Percentiles rank a stretch among this genome's conserved stretches.
Evolutionary conservation across 2,797 vertebrate species (phyloP).

Genomic region (Squalus acanthias): DNA sequence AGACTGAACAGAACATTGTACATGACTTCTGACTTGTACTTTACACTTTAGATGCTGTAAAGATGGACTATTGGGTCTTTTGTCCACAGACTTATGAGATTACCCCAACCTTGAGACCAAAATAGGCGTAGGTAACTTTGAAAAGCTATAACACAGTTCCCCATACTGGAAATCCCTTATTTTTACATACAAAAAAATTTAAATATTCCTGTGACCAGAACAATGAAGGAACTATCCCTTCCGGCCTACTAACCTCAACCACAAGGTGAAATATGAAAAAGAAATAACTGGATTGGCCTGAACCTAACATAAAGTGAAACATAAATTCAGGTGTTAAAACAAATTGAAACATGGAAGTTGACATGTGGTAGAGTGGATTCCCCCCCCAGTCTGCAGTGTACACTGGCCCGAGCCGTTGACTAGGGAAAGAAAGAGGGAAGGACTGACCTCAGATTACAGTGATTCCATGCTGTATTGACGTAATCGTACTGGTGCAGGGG

Average conservation of each 20-base stretch:
- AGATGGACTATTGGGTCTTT: not conserved
- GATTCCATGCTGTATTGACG: not conserved
- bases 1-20: no score
- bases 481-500: not conserved
- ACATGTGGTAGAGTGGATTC: not conserved
- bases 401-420: no score
- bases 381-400: no score
- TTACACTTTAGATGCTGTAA: not conserved
- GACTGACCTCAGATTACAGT: not conserved
- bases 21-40: no score
- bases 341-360: no score
- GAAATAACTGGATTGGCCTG: not conserved
- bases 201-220: not conserved
- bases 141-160: not conserved
- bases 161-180: not conserved
- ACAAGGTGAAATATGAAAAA: not conserved
- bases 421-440: not conserved
- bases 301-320: not conserved
- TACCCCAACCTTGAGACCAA: not conserved
- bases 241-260: not conserved
- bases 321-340: not conserved
- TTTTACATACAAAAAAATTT: not conserved
- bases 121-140: not conserved
- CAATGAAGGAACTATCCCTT: not conserved
- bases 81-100: not conserved